phyloP scores from a whole-genome alignment of 1,140 invertebrate genomes.

The Bilobella aurantiaca region DNA sequence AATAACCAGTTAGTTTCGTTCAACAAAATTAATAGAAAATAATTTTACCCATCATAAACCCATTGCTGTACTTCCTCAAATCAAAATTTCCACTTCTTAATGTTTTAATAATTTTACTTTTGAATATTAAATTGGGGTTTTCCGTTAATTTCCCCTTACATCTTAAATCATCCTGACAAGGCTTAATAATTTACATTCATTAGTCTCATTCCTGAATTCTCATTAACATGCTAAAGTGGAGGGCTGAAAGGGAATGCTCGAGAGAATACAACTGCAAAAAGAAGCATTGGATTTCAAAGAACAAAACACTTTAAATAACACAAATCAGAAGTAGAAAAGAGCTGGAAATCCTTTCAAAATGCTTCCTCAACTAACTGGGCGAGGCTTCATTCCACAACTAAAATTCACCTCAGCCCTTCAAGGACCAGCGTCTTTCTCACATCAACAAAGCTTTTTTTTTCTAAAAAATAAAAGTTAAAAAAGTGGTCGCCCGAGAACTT shows the following conservation, averaged over 20 bases:
- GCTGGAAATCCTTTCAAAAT: background rate
- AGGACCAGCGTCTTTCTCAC: background rate
- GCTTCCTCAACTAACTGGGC: too few relatives aligned
- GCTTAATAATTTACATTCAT: too few relatives aligned
- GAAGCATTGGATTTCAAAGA: background rate
- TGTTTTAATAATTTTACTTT: too few relatives aligned
- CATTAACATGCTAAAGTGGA: conserved; percentile 24
- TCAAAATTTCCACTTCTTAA: too few relatives aligned
- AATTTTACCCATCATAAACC: too few relatives aligned
- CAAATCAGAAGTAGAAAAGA: conserved; percentile 9
- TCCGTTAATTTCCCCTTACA: too few relatives aligned
- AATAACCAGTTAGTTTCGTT: too few relatives aligned
- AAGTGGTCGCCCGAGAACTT: background rate
- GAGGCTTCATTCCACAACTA: background rate
- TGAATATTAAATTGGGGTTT: too few relatives aligned
- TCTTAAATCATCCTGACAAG: too few relatives aligned
- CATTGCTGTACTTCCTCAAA: too few relatives aligned
- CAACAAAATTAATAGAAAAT: too few relatives aligned
- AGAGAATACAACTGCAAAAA: background rate
- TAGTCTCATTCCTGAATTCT: background rate
- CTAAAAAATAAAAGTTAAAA: background rate
- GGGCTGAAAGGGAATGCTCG: background rate
- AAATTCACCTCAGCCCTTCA: background rate
- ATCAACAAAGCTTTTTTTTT: background rate
- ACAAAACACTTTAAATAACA: conserved; percentile 7